Evolutionary conservation across 2,888 invertebrate species (phyloP).

Genomic region (Cosmopolites sordidus): DNA sequence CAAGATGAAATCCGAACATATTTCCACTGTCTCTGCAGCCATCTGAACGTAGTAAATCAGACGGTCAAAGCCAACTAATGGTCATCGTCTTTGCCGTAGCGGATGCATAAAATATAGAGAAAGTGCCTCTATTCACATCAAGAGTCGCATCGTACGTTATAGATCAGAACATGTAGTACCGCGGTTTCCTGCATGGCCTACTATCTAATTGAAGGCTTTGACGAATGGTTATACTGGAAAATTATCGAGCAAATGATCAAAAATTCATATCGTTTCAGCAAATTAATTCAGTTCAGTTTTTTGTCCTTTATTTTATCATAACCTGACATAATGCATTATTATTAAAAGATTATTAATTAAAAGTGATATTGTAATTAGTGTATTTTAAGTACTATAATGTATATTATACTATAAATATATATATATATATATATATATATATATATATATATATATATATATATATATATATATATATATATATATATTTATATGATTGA

Average conservation of each 20-base stretch:
- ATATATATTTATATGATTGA: too few relatives aligned
- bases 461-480: too few relatives aligned
- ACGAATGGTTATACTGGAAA: slow-evolving; percentile 14
- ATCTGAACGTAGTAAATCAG: slow-evolving; percentile 24
- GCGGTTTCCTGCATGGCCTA: slow-evolving; percentile 21
- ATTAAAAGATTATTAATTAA: too few relatives aligned
- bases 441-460: too few relatives aligned
- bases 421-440: too few relatives aligned
- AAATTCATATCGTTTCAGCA: too few relatives aligned
- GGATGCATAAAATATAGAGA: slow-evolving; percentile 37
- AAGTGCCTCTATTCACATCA: slow-evolving; percentile 46
- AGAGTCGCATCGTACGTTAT: slow-evolving; percentile 40
- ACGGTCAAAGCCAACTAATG: slow-evolving; percentile 23
- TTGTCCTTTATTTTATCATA: too few relatives aligned
- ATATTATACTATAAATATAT: too few relatives aligned
- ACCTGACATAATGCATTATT: too few relatives aligned
- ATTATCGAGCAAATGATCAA: slow-evolving; percentile 7
- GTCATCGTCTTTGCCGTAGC: slow-evolving; percentile 23
- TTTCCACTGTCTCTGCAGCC: neutral
- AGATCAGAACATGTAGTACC: slow-evolving; percentile 31
- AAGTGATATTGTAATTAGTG: too few relatives aligned
- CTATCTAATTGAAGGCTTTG: slow-evolving; percentile 22
- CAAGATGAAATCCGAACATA: slow-evolving; percentile 20
- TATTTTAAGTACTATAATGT: too few relatives aligned
- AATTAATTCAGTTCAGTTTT: too few relatives aligned